A percentile compares a stretch with the other conserved stretches of the same genome.
Conservation (phyloP, 2,888 invertebrate genomes). For the Drosophila paranaensis region DNA sequence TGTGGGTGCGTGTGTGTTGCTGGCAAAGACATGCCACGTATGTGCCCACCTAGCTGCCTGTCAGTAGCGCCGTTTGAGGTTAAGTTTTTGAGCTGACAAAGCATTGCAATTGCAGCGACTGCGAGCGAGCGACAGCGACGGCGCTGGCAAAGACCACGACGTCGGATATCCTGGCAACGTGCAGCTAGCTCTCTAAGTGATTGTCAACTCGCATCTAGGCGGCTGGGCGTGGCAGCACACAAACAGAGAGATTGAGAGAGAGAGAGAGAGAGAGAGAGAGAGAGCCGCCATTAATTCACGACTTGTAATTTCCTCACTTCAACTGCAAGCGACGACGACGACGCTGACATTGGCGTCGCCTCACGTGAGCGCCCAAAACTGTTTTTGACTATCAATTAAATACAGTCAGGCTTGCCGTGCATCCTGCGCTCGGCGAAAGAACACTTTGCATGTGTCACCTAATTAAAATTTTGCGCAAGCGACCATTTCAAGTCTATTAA, state of each 20-base stretch:
- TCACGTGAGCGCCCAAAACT: conserved; percentile 47
- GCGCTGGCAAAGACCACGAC: conserved; percentile 59
- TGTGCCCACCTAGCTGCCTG: conserved; percentile 41
- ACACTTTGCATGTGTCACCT: conserved; percentile 75
- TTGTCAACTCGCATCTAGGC: conserved; percentile 40
- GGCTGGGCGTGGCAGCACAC: conserved; percentile 2
- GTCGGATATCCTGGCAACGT: conserved; percentile 78
- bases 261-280: conserved; percentile 21
- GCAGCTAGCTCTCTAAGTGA: conserved; percentile 59
- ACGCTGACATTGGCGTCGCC: conserved; percentile 33
- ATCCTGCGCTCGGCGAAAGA: conserved; percentile 21
- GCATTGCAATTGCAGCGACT: conserved; percentile 71
- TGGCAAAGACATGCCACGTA: conserved; percentile 53
- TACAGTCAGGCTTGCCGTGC: conserved; percentile 42
- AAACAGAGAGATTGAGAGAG: conserved; percentile 14
- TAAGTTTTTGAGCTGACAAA: conserved; percentile 79
- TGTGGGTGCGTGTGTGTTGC: conserved; percentile 3
- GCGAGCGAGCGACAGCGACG: conserved; percentile 35
- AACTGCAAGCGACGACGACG: conserved; percentile 59
- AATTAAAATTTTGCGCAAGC: conserved; percentile 75
- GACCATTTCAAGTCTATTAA: conserved; percentile 79
- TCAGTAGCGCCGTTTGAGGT: conserved; percentile 65
- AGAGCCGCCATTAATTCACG: conserved; percentile 81
- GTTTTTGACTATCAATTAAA: conserved; percentile 80
- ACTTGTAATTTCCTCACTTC: conserved; percentile 84